Base-by-base conservation (phyloP, 2,888 invertebrate genomes). In the Dryobota labecula region DNA sequence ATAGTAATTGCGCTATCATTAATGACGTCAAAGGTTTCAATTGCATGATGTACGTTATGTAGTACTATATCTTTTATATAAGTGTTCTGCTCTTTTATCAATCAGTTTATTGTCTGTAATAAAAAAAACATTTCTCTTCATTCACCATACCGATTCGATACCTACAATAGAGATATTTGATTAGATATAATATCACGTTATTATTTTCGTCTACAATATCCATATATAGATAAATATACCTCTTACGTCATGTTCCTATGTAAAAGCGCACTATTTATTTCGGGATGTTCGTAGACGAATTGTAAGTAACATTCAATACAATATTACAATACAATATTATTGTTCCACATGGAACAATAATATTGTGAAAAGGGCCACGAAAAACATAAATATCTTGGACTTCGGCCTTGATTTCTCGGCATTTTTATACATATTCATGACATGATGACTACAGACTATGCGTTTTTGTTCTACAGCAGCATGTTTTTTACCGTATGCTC, bases 11-110 rank as follows among this genome's bases (percentile, higher is more conserved):
- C 27, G 53, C 51, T 63, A 66, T 72, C 54, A 47, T 62, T 30
- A 51, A 51, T 82, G 73, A 72, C 82, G 73, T 82, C 78, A 77
- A 77, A 47, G 43, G 47, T 30, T 49, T 54, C 18, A 41, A 76
- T 80, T 54, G 45, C 51, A 70, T 13, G 56, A 62, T 24, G 41
- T 54, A 65, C 5, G 24, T 51, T 67, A 41, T 27, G 33, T 56
- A 49, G 7, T 63, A 33, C 15, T 54, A 30, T 65, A 38, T 36
- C 11, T 11, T 18, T 20, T 13, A 18, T 6, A 2, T 0, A 7
- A 5, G 18, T 64, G 41, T 43, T 43, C 20, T 73, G 20, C 18
- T 18, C 7, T 27, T 53, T 47, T 58, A 53, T 47, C 38, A 76
- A 53, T 47, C 38, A 76, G 45, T 53, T 45, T 65, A 58, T 38